Conservation (phyloP, 2,888 invertebrate genomes). For the Euphydryas editha region DNA sequence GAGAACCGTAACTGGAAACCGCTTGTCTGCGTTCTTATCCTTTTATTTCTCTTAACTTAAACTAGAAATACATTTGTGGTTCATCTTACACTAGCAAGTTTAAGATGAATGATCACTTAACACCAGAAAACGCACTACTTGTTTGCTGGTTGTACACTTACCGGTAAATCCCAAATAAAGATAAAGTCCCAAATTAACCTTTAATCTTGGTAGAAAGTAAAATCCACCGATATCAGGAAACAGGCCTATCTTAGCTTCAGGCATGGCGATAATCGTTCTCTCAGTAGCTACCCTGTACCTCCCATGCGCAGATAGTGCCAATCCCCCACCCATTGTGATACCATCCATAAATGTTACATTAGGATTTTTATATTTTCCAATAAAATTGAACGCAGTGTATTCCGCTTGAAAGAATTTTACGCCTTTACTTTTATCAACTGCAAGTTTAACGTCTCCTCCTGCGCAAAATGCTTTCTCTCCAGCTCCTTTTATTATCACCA, state of each 20-base stretch:
- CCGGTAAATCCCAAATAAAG: conserved; percentile 96
- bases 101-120: no score
- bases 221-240: conserved; percentile 99
- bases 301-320: conserved; percentile 97
- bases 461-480: conserved; percentile 99
- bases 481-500: conserved; percentile 90
- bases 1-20: no score
- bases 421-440: conserved; percentile 86
- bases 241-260: conserved; percentile 98
- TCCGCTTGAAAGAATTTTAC: conserved; percentile 93
- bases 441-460: conserved; percentile 96
- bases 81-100: no score
- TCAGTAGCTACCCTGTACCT: conserved; percentile 97
- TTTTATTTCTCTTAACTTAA: no score
- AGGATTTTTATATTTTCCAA: conserved; percentile 94
- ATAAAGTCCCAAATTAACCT: conserved; percentile 93
- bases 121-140: conserved; percentile 27
- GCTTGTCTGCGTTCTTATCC: no score
- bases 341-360: conserved; percentile 97
- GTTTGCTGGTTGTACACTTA: no score
- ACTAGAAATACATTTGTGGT: no score
- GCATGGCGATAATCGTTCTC: conserved; percentile 98
- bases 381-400: conserved; percentile 93
- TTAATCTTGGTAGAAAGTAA: conserved; percentile 93
- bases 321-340: conserved; percentile 99